These are phyloP conservation scores for Danionella dracula DNA, from an alignment of 2,797 vertebrate species.

Conservation along the genomic window DNA sequence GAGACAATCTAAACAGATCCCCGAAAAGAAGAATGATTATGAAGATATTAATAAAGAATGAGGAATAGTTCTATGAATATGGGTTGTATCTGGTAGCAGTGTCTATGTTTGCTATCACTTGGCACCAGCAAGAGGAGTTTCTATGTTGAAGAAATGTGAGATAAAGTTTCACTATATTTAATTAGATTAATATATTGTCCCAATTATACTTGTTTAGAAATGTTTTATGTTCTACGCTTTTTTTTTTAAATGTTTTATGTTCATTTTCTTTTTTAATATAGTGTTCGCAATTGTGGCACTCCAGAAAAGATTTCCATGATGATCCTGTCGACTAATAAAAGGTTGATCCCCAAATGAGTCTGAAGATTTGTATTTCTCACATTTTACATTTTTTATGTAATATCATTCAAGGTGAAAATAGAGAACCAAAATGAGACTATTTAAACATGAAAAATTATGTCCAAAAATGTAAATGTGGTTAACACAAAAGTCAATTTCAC, in stretches of 20 bases:
- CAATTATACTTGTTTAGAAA: slow-evolving; percentile 62
- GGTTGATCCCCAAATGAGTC: slow-evolving; percentile 68
- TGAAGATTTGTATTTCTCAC: slow-evolving; percentile 61
- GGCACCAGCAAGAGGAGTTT: slow-evolving; percentile 60
- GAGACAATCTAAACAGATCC: slow-evolving; percentile 76
- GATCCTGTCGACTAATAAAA: slow-evolving; percentile 76
- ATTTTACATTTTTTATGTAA: no score
- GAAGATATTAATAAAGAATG: neutral
- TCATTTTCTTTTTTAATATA: slow-evolving; percentile 69
- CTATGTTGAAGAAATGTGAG: slow-evolving; percentile 67
- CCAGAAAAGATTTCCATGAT: slow-evolving; percentile 74
- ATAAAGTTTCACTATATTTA: slow-evolving; percentile 68
- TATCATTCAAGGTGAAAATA: no score
- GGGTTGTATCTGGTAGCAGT: slow-evolving; percentile 59
- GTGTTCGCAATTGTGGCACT: slow-evolving; percentile 73
- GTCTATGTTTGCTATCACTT: slow-evolving; percentile 48
- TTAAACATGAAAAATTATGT: no score
- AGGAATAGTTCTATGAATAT: slow-evolving; percentile 61
- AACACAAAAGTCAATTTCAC: no score
- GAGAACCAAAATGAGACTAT: no score
- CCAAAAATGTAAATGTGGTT: no score
- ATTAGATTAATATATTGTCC: slow-evolving; percentile 68
- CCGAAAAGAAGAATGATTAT: slow-evolving; percentile 62
- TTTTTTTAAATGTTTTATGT: slow-evolving; percentile 55
- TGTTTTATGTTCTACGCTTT: slow-evolving; percentile 69